Evolutionary conservation across 2,888 invertebrate genomes (phyloP), one percentile per base, ranked within the genome.

Genomic region (Arrhopalites spinosus): DNA sequence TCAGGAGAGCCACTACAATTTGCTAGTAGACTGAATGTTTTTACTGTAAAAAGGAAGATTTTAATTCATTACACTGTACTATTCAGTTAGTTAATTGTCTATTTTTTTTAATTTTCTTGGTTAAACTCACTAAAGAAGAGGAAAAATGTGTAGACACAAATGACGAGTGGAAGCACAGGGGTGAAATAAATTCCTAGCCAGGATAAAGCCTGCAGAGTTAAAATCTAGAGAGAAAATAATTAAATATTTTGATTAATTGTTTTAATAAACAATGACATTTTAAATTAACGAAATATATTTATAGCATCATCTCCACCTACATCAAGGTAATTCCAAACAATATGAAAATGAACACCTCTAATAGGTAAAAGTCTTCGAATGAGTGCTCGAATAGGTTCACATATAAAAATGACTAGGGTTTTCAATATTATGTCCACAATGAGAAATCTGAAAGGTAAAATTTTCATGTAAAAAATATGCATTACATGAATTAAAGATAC

Each of bases 1-100:
- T 72, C 72, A 2, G 75, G 75, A n/a, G 75, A 47, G 8, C 75
- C 75, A n/a, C 72, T 29, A 53, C 71, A 71, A 27, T 75, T 75
- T 29, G 70, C 74, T 17, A 74, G 68, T 8, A 74, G 69, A 23
- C 74, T 68, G 59, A 68, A 74, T n/a, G 68, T 56, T 68, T 74
- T 74, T 7, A 74, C 74, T 74, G 47, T n/a, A 53, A 70, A 67
- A 23, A 73, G 25, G 29, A n/a, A 15, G 8, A 56, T 30, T 30
- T 29, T 30, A 66, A n/a, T 30, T n/a, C 17, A 8, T 43, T 47
- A 3, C 29, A 70, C 29, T 56, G 13, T 30, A 20, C 3, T 50
- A 50, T 50, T 50, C 3, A 50, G 45, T 15, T 45, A 11, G 8
- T 7, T 45, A 45, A 45, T 15, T 45, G 45, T 45, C 7, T 56